Evolutionary conservation across 2,113 vertebrate species (phyloP).

Genomic region (Psittacara wagleri): DNA sequence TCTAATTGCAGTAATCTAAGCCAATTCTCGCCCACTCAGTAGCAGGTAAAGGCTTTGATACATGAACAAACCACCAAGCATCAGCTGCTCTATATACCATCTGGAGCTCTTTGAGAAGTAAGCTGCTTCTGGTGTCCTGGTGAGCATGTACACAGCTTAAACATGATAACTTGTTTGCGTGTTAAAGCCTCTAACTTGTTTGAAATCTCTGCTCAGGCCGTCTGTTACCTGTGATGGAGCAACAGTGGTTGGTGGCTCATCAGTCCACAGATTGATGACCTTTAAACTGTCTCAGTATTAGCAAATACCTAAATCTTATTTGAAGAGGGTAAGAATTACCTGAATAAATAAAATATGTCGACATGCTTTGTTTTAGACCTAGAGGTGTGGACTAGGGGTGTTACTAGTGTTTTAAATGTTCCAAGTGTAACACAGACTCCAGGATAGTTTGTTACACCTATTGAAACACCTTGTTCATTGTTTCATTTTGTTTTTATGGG

Average conservation of each 20-base stretch:
- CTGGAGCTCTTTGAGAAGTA: not conserved
- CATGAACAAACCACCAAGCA: not conserved
- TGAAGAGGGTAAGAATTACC: not conserved
- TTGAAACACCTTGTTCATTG: not conserved
- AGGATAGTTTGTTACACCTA: not conserved
- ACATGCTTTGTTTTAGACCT: not conserved
- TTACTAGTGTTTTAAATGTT: not conserved
- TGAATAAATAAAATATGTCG: not conserved
- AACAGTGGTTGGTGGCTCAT: not conserved
- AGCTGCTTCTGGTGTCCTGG: not conserved
- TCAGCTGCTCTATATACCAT: not conserved
- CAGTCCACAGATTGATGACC: not conserved
- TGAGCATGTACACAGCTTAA: not conserved
- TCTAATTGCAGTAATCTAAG: not conserved
- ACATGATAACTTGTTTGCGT: not conserved
- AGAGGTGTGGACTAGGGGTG: not conserved
- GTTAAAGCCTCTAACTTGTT: not conserved
- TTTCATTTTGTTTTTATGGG: not conserved
- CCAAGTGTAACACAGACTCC: not conserved
- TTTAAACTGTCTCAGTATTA: not conserved
- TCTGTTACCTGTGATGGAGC: not conserved
- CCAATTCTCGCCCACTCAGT: not conserved
- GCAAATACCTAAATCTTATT: not conserved
- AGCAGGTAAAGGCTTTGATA: not conserved
- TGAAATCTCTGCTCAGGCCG: not conserved